phyloP scores from a whole-genome alignment of 2,888 invertebrate species.

The Sabellastarte sp. region DNA sequence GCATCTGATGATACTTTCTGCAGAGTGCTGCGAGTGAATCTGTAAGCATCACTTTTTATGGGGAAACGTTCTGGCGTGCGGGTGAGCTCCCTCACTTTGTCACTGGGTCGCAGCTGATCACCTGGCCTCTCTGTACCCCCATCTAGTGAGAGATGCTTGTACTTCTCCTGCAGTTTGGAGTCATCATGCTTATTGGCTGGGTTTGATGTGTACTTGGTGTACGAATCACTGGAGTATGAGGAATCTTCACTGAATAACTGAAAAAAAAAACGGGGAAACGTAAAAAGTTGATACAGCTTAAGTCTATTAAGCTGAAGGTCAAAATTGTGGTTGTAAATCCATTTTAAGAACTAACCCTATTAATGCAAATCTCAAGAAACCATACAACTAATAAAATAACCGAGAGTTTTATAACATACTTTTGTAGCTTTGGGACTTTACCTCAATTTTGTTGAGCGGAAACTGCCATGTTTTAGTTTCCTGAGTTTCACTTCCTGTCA shows the following conservation, averaged over 20 bases:
- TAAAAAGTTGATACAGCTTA: too few species aligned
- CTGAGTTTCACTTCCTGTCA: too few species aligned
- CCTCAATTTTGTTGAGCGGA: too few species aligned
- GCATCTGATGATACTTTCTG: too few species aligned
- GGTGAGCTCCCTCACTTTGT: not conserved
- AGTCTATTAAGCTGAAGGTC: too few species aligned
- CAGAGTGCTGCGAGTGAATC: constrained; percentile 68
- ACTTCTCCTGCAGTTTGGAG: constrained; percentile 55
- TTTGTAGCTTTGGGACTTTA: too few species aligned
- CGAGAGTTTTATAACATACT: too few species aligned
- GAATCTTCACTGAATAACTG: constrained; percentile 63
- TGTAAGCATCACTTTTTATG: constrained; percentile 62
- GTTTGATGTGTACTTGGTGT: constrained; percentile 52
- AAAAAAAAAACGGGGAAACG: not conserved
- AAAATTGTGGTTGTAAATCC: too few species aligned
- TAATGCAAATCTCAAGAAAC: not conserved
- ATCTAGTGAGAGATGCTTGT: constrained; percentile 13
- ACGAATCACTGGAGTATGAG: constrained; percentile 63
- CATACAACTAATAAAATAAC: too few species aligned
- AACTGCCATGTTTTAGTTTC: too few species aligned
- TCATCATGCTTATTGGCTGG: constrained; percentile 56
- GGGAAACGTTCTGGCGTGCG: constrained; percentile 2
- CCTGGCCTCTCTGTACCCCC: not conserved
- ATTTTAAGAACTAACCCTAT: not conserved
- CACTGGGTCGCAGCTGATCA: not conserved